Percentiles rank a stretch among this genome's conserved stretches.
Conservation (phyloP, 2,113 vertebrate genomes). For the Oreochromis spilurus region DNA sequence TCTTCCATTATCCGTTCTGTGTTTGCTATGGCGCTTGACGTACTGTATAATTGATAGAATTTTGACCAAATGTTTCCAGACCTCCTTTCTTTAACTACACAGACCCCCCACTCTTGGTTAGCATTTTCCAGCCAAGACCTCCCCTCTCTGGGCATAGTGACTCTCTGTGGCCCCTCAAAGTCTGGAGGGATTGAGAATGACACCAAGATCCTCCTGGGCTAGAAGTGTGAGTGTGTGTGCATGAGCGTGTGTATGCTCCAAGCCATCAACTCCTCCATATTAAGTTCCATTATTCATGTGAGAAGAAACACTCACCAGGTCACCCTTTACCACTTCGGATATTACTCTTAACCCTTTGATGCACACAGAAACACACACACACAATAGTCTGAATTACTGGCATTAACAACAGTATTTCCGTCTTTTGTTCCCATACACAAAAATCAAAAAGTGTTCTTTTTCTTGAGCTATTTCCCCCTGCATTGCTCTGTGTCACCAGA, state of each 20-base stretch:
- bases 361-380: background rate
- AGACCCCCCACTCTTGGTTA: conserved; percentile 21
- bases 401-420: background rate
- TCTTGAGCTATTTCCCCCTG: background rate
- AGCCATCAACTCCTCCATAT: conserved; percentile 61
- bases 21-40: conserved; percentile 34
- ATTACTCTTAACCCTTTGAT: conserved; percentile 64
- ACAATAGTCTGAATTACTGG: background rate
- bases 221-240: background rate
- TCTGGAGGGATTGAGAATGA: conserved; percentile 35
- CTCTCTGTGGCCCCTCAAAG: conserved; percentile 30
- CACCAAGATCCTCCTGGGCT: background rate
- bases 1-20: background rate
- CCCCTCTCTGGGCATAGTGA: conserved; percentile 19
- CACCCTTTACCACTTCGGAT: conserved; percentile 48
- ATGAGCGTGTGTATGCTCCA: conserved; percentile 1
- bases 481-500: conserved; percentile 6
- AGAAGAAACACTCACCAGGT: conserved; percentile 59
- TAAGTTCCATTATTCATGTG: conserved; percentile 74
- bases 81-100: conserved; percentile 6
- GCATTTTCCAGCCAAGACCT: conserved; percentile 14
- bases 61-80: conserved; percentile 56
- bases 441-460: background rate
- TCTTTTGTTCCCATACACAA: background rate
- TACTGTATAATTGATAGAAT: conserved; percentile 43